Base-by-base conservation (phyloP, 1,140 invertebrate species). In the Brachionus manjavacas region DNA sequence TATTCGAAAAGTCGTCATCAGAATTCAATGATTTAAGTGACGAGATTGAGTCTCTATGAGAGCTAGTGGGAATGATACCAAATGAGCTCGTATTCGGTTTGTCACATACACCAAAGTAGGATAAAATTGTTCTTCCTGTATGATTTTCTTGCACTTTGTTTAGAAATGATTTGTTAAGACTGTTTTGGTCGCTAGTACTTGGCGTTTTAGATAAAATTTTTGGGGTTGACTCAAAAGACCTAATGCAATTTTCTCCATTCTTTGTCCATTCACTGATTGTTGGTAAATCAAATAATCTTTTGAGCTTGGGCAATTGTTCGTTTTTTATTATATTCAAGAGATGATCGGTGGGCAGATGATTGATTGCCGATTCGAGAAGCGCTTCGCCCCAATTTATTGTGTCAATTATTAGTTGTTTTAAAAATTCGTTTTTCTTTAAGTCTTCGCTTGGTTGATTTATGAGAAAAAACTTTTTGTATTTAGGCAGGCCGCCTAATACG, bases 21-120 rank as follows among this genome's bases (percentile, higher is more conserved):
- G 79, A 81, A 81, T 81, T 68, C 3, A 81, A 14, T 9, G 79
- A 81, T 81, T 81, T 81, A n/a, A 81, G 46, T 14, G 79, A 81
- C 14, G 49, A 64, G 4, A 81, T 81, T 39, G 79, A 81, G 7
- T 81, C 79, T 23, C 52, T 20, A 3, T 76, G 72, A 0, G 72
- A 76, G 20, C 41, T 76, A 11, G n/a, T 74, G 9, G 31, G 11
- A 25, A 39, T 25, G 31, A 1, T 0, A 7, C 31, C 31, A 46
- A 76, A 49, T 4, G 41, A 46, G 14, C 12, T 76, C 25, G 41
- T 20, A 49, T 46, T 76, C 3, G 72, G 39, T 16, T 81, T 81
- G 16, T 81, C 79, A 43, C 79, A 25, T 1, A 81, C 52, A 9
- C 68, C 68, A 20, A 81, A 35, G 43, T 81, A 81, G 1, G 79